Conservation (phyloP, 2,113 vertebrate species). For the Mugil cephalus region DNA sequence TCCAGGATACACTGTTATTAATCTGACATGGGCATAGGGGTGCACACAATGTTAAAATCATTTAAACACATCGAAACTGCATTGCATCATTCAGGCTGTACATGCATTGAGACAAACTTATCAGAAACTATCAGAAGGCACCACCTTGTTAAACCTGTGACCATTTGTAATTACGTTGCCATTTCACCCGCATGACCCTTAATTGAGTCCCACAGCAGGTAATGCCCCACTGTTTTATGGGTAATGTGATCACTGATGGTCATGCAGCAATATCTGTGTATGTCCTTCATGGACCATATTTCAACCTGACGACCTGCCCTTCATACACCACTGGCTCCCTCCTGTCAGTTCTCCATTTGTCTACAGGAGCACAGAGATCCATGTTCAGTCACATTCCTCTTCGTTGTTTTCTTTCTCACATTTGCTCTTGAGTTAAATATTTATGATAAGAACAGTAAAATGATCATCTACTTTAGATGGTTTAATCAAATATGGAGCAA, state of each 20-base stretch:
- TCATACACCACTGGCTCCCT: conserved; percentile 41
- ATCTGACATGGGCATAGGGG: conserved; percentile 20
- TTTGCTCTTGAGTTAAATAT: neutral
- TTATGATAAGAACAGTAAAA: too few relatives aligned
- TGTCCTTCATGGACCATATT: conserved; percentile 36
- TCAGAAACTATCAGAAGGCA: neutral
- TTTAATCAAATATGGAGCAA: neutral
- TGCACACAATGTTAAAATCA: neutral
- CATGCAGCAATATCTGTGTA: conserved; percentile 25
- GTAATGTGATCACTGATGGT: conserved; percentile 44
- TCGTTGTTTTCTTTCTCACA: neutral
- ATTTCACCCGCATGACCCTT: conserved; percentile 30
- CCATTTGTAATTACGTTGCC: conserved; percentile 29
- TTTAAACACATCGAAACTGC: neutral
- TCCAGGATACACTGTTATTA: conserved; percentile 23
- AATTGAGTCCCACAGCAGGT: conserved; percentile 41
- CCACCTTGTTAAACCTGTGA: conserved; percentile 10
- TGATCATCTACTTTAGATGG: too few relatives aligned
- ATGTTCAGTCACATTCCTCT: neutral
- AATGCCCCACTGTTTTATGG: conserved; percentile 35
- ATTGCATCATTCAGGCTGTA: neutral
- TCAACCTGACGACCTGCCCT: conserved; percentile 55
- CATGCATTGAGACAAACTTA: neutral
- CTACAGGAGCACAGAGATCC: conserved; percentile 13
- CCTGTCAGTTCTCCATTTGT: conserved; percentile 56